phyloP scores from a whole-genome alignment of 2,113 vertebrate genomes.

The Okapia johnstoni region DNA sequence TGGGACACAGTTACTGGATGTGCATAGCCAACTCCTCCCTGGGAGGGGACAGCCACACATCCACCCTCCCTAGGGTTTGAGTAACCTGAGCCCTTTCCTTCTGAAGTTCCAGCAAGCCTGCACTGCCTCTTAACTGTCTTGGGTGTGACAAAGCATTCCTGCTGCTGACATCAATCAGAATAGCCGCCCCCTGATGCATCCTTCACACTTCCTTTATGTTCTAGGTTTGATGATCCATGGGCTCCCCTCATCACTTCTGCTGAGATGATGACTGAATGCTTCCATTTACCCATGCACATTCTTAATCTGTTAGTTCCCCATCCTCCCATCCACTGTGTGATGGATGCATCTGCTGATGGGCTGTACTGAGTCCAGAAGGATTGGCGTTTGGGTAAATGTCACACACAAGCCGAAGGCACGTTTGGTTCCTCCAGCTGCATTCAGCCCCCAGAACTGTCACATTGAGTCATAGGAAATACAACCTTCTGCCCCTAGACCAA shows the following conservation, averaged over 20 bases:
- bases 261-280: neutral
- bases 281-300: neutral
- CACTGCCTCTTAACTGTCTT: neutral
- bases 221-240: neutral
- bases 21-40: neutral
- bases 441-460: neutral
- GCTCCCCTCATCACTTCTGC: neutral
- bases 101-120: neutral
- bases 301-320: neutral
- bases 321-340: neutral
- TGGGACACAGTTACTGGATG: slow-evolving; percentile 32
- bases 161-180: neutral
- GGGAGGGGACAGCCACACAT: neutral
- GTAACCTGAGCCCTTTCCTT: neutral
- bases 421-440: neutral
- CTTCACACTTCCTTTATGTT: neutral
- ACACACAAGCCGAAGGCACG: neutral
- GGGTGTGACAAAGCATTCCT: neutral
- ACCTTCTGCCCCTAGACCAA: neutral
- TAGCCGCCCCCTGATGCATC: accelerated
- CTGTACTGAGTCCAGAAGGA: neutral
- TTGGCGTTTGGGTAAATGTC: neutral
- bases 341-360: neutral
- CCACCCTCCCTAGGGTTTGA: neutral
- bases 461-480: neutral